A percentile compares a stretch with the other conserved stretches of the same genome.
phyloP scores from a whole-genome alignment of 2,888 invertebrate species.

The Eurois occulta region DNA sequence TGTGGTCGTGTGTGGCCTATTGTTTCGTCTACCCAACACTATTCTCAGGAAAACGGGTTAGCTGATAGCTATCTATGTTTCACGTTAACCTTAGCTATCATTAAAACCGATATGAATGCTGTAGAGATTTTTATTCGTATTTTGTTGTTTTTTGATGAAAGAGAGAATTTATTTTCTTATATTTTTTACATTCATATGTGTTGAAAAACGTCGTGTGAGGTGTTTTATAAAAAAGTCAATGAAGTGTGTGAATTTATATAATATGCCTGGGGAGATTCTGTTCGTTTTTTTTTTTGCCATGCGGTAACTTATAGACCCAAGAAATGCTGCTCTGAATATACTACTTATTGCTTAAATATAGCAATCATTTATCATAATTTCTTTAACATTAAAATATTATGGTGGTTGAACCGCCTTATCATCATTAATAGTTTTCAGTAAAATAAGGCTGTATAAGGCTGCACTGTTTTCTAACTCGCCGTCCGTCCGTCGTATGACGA shows the following conservation, averaged over 20 bases:
- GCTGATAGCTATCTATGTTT: constrained; percentile 62
- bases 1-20: constrained; percentile 21
- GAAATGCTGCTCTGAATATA: neutral
- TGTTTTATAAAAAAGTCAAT: constrained; percentile 35
- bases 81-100: constrained; percentile 62
- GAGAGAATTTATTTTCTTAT: constrained; percentile 49
- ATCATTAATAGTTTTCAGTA: neutral
- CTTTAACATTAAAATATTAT: neutral
- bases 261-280: neutral
- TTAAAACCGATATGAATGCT: constrained; percentile 67
- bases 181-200: constrained; percentile 23
- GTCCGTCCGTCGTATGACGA: too few species aligned
- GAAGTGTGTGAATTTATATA: constrained; percentile 21
- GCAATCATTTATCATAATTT: neutral
- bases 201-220: constrained; percentile 47
- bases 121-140: constrained; percentile 66
- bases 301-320: too few species aligned
- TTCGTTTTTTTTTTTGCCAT: neutral
- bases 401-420: neutral
- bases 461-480: neutral
- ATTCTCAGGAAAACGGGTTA: constrained; percentile 65
- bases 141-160: constrained; percentile 58
- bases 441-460: neutral
- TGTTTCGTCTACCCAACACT: constrained; percentile 55
- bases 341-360: neutral